Base-by-base conservation (phyloP, 2,797 vertebrate species). In the Acanthiza pusilla region DNA sequence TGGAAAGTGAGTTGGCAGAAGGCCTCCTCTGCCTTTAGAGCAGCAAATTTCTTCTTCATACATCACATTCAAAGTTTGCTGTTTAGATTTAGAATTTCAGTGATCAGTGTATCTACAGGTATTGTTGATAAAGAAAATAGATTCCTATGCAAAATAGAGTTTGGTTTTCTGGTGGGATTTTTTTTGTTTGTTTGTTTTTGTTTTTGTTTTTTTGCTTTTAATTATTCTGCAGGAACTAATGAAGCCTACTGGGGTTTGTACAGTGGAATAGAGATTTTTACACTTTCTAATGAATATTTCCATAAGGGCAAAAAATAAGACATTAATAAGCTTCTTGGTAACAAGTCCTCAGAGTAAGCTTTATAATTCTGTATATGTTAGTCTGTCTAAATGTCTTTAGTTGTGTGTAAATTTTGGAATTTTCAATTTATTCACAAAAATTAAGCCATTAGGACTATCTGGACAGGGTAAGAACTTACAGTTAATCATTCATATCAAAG, bases 71-170 rank as follows among this genome's bases (percentile, higher is more conserved):
- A 45, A 7, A 9, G 17, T 45, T 45, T 83, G 7, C 10, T 40
- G 6, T 62, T 13, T 43, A 21, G 13, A 7, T 58, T 84, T 74
- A 67, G 1, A 18, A 47, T 26, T 53, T 14, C 30, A 34, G 11
- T 48, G 18, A 84, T 30, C 3, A 62, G 3, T 7, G 9, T 16
- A 15, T 55, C 17, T 63, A 55, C 16, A 61, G 26, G 13, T 75
- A 32, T 7, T 43, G 11, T 30, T 58, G 18, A 34, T 62, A 67
- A 72, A 58, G 38, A 42, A 67, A 85, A 78, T 5, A n/a, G 43
- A 54, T 40, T 34, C 2, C 4, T 51, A 7, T 27, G 7, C 17
- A 72, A 58, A 32, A 60, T 4, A 38, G 1, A 1, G 3, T 19
- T 51, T 22, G 9, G 5, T 5, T 47, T 54, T 45, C 16, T 38